A percentile compares a stretch with the other conserved stretches of the same genome.
phyloP scores from a whole-genome alignment of 2,113 vertebrate species.

The Puntigrus tetrazona region DNA sequence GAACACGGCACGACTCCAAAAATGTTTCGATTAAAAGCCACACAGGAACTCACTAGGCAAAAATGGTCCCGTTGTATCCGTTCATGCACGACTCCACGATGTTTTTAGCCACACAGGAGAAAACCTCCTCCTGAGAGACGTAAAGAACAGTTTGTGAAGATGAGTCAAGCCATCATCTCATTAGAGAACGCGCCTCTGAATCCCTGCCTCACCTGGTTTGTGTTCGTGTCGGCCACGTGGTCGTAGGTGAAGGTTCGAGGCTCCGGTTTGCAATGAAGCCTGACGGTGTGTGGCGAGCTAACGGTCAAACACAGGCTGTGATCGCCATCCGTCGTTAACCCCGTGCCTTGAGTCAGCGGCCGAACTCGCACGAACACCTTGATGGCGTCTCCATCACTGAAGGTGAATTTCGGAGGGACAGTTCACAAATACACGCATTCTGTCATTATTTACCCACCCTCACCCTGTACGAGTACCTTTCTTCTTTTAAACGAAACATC shows the following conservation, averaged over 20 bases:
- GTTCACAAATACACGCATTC: neutral
- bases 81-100: slow-evolving; percentile 96
- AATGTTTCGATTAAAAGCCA: neutral
- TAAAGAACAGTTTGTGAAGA: neutral
- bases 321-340: slow-evolving; percentile 76
- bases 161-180: no score
- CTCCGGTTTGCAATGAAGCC: slow-evolving; percentile 89
- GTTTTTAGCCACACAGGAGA: slow-evolving; percentile 88
- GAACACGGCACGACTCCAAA: neutral
- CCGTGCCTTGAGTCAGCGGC: slow-evolving; percentile 77
- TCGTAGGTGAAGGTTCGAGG: slow-evolving; percentile 92
- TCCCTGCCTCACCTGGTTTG: slow-evolving; percentile 82
- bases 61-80: slow-evolving; percentile 97
- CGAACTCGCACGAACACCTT: slow-evolving; percentile 92
- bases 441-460: no score
- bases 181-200: no score
- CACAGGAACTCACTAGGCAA: slow-evolving; percentile 90
- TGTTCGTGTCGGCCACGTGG: slow-evolving; percentile 87
- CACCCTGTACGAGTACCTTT: no score
- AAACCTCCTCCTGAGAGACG: slow-evolving; percentile 85
- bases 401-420: slow-evolving; percentile 43
- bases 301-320: slow-evolving; percentile 84
- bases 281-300: slow-evolving; percentile 83
- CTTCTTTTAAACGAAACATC: no score
- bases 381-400: slow-evolving; percentile 87